Evolutionary conservation across 53 echinoderm and acorn worm genomes (phyloP).

Genomic region (Crossaster papposus): DNA sequence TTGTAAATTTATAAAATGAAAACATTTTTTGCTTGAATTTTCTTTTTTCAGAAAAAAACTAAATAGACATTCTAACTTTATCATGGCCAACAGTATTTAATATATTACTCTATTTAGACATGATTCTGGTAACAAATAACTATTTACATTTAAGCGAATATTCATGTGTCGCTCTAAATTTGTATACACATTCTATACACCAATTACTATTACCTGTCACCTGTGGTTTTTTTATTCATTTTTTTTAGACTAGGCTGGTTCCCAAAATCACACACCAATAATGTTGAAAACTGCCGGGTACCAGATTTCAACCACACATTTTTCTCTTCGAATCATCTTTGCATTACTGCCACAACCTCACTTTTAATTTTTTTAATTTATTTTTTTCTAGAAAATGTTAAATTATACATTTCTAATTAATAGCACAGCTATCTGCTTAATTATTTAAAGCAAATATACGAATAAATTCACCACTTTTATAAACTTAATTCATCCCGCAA

Average conservation of each 20-base stretch:
- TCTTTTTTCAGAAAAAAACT: neutral
- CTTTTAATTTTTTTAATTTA: neutral
- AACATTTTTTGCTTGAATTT: neutral
- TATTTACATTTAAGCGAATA: constrained; percentile 38
- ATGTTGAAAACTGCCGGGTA: neutral
- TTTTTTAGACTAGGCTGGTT: neutral
- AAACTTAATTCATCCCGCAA: constrained; percentile 7
- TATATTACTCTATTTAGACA: constrained; percentile 55
- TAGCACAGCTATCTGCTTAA: neutral
- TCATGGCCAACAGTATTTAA: constrained; percentile 13
- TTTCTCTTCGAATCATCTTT: neutral
- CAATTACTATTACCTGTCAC: neutral
- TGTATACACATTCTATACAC: constrained; percentile 31
- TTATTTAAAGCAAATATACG: neutral
- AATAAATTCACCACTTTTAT: neutral
- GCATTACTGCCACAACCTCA: neutral
- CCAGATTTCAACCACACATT: neutral
- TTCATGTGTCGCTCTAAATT: constrained; percentile 7
- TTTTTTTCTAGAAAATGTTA: neutral
- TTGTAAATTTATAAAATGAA: neutral
- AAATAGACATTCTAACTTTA: neutral
- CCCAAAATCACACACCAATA: constrained; percentile 24
- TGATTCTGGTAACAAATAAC: constrained; percentile 42
- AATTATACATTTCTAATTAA: neutral
- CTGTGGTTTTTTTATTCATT: neutral